Evolutionary conservation across 2,888 invertebrate species (phyloP).

Genomic region (Spodoptera exigua): DNA sequence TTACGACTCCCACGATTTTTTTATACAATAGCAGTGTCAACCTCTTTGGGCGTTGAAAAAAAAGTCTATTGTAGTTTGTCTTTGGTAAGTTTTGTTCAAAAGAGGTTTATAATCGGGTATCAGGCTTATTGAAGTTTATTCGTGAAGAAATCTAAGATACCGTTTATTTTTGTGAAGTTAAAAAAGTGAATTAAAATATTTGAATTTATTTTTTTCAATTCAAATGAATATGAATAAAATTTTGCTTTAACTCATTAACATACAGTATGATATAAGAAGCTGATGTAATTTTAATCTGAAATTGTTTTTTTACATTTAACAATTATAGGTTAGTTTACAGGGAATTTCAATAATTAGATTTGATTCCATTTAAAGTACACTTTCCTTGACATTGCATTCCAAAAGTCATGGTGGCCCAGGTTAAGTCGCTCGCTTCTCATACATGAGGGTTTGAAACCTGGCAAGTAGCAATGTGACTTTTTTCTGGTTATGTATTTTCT

Average conservation of each 20-base stretch:
- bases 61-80: conserved; percentile 58
- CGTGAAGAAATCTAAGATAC: conserved; percentile 65
- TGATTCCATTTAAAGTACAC: no score
- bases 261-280: no score
- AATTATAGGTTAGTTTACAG: no score
- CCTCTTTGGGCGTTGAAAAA: conserved; percentile 59
- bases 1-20: conserved; percentile 72
- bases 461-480: no score
- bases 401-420: no score
- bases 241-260: conserved; percentile 14
- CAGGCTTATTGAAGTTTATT: conserved; percentile 69
- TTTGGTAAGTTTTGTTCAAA: conserved; percentile 69
- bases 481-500: no score
- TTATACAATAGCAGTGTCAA: conserved; percentile 68
- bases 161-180: conserved; percentile 50
- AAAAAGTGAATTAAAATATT: conserved; percentile 16
- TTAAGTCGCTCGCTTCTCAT: no score
- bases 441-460: no score
- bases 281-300: no score
- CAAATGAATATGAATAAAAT: no score
- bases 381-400: background rate
- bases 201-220: conserved; percentile 4
- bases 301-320: no score
- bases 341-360: no score
- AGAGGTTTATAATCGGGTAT: conserved; percentile 77